Conservation (phyloP, 1,140 invertebrate species). For the Zaprionus nigranus region DNA sequence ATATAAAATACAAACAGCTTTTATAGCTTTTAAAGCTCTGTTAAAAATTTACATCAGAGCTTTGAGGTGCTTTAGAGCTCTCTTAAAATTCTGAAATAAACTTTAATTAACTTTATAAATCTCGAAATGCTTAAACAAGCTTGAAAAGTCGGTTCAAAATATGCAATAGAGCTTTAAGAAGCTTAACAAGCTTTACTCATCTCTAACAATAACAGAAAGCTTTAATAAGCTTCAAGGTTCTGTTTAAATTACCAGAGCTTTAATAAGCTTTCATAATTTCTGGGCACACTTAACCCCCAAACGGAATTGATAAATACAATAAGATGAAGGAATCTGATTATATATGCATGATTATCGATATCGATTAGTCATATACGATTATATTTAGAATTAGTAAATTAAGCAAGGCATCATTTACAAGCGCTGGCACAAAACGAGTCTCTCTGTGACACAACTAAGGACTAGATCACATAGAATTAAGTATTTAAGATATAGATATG, state of each 20-base stretch:
- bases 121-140: neutral
- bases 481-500: slow-evolving; percentile 19
- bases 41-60: neutral
- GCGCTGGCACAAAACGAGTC: slow-evolving; percentile 19
- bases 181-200: no score
- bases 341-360: slow-evolving; percentile 8
- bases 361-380: slow-evolving; percentile 4
- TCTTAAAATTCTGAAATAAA: no score
- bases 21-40: no score
- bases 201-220: no score
- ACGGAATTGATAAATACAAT: neutral
- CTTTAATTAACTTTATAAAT: no score
- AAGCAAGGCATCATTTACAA: slow-evolving; percentile 35
- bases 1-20: neutral
- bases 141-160: no score
- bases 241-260: neutral
- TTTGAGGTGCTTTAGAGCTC: neutral
- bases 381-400: slow-evolving; percentile 19
- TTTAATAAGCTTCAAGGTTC: neutral
- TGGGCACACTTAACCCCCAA: neutral
- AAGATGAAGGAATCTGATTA: neutral
- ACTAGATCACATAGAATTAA: slow-evolving; percentile 6
- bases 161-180: no score
- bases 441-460: slow-evolving; percentile 23
- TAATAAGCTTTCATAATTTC: neutral